Conservation (phyloP, 2,797 vertebrate species). For the Tadarida brasiliensis region DNA sequence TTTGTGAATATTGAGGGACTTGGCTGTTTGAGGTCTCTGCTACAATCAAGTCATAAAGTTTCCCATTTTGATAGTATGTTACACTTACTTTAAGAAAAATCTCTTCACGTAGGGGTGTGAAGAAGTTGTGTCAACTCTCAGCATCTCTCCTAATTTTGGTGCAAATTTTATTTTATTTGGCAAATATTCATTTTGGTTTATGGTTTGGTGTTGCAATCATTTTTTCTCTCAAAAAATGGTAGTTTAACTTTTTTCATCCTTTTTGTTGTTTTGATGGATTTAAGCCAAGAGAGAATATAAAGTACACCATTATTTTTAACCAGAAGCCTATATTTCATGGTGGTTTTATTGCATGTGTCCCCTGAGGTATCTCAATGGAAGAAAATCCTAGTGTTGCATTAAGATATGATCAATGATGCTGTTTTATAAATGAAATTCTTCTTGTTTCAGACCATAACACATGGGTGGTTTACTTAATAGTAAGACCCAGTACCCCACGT, state of each 20-base stretch:
- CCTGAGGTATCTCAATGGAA: not conserved
- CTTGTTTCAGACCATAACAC: conserved; percentile 24
- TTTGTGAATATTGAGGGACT: not conserved
- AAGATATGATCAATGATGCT: not conserved
- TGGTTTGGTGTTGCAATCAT: not conserved
- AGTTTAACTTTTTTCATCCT: not conserved
- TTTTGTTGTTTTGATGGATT: conserved; percentile 25
- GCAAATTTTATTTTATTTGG: not conserved
- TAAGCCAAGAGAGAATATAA: not conserved
- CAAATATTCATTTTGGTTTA: not conserved
- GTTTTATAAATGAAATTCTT: conserved; percentile 8
- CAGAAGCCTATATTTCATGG: conserved; percentile 15
- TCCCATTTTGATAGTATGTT: not conserved
- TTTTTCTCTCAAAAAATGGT: conserved; percentile 33
- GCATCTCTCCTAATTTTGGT: not conserved
- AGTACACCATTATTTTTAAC: not conserved
- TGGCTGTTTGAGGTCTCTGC: not conserved
- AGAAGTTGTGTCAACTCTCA: not conserved
- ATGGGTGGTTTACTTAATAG: not conserved
- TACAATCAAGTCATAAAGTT: not conserved
- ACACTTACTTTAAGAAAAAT: conserved; percentile 41
- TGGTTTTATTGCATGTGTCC: not conserved
- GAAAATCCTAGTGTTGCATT: conserved; percentile 3
- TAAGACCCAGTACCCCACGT: not conserved
- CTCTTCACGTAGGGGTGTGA: not conserved